phyloP scores from a whole-genome alignment of 2,113 vertebrate genomes.

The Ramphastos sulfuratus region DNA sequence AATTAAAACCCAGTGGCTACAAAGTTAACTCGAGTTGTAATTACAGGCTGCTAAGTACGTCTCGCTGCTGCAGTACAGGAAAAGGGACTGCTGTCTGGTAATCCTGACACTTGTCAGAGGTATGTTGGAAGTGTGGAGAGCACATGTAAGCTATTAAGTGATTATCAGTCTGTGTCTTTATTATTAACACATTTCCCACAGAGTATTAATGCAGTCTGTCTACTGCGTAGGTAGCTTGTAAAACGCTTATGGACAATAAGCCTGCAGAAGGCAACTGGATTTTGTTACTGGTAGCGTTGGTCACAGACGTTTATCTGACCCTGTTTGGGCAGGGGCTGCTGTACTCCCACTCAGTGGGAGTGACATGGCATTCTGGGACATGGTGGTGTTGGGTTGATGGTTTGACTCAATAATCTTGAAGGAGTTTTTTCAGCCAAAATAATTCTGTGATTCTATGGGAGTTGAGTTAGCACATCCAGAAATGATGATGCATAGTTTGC shows the following conservation, averaged over 20 bases:
- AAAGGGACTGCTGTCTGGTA: not conserved
- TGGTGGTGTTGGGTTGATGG: too few species aligned
- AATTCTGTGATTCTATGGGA: too few species aligned
- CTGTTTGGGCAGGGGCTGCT: not conserved
- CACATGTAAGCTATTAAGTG: not conserved
- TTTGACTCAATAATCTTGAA: too few species aligned
- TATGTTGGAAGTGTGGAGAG: not conserved
- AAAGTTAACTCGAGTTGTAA: not conserved
- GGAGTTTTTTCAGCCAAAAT: too few species aligned
- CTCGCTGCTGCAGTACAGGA: not conserved
- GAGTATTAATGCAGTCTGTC: accelerated
- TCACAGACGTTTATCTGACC: not conserved
- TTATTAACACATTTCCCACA: not conserved
- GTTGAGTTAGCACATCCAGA: accelerated
- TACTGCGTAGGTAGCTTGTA: accelerated
- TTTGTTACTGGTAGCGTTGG: accelerated
- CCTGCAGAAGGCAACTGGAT: not conserved
- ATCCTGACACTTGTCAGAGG: not conserved
- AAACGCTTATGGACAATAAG: accelerated
- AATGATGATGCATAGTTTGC: not conserved
- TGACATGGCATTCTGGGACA: too few species aligned
- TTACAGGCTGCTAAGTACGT: not conserved
- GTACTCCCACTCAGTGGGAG: too few species aligned
- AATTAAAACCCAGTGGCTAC: not conserved
- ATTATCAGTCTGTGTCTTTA: not conserved